Conservation (phyloP, 2,113 vertebrate genomes). For the Anhinga anhinga region DNA sequence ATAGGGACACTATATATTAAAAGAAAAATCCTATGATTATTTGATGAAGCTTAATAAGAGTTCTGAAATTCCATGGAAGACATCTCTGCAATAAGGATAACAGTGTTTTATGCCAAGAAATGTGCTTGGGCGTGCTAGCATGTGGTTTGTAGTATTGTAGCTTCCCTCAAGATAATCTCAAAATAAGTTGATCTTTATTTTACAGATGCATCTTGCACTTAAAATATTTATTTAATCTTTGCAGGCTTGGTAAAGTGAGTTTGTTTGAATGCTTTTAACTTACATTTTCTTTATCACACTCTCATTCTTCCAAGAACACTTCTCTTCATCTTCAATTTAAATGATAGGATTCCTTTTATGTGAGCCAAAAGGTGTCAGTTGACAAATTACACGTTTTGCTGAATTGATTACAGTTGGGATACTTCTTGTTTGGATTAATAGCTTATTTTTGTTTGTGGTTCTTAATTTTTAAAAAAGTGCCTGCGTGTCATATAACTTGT, state of each 20-base stretch:
- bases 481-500: not conserved
- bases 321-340: slow-evolving; percentile 14
- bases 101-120: not conserved
- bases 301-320: not conserved
- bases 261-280: slow-evolving; percentile 18
- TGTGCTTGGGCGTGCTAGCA: not conserved
- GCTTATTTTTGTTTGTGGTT: not conserved
- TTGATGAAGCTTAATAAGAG: not conserved
- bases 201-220: not conserved
- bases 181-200: slow-evolving; percentile 16
- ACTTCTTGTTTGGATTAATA: not conserved
- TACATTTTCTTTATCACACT: not conserved
- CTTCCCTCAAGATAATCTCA: slow-evolving; percentile 6
- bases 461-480: not conserved
- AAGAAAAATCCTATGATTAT: not conserved
- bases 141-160: slow-evolving; percentile 1
- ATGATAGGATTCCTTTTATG: not conserved
- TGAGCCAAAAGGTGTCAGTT: not conserved
- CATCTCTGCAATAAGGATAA: not conserved
- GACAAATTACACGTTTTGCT: slow-evolving; percentile 5
- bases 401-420: not conserved
- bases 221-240: not conserved
- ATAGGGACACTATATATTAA: not conserved
- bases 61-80: not conserved
- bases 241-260: not conserved